Base-by-base conservation (phyloP, 2,113 vertebrate species). In the Oenanthe oenanthe region DNA sequence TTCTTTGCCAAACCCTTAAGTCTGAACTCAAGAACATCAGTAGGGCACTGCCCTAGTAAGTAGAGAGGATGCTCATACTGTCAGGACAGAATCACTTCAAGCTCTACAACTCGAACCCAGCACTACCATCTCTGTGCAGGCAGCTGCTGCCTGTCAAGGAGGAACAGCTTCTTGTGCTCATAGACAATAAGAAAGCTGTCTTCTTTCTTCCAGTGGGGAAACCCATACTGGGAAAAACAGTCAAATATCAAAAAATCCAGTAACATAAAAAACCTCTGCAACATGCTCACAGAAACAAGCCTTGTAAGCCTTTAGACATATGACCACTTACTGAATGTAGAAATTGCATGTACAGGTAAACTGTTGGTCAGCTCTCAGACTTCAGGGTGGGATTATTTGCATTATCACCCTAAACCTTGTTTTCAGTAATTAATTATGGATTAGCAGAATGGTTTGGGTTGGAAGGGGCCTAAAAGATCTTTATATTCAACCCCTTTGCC, bases 241-340 rank as follows among this genome's bases (percentile, higher is more conserved):
- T 47, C 31, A 76, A 72, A 38, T 28, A 58, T 47, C 22, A 73
- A 61, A 50, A 51, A 57, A 38, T 50, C 40, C 66, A 11, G 11
- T 36, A 67, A 51, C 50, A 51, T 51, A 29, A 51, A 51, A 51
- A 51, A 17, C 9, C 2, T 63, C 20, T 84, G 58, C 70, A 82
- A 34, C 12, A 8, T 0, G 1, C 2, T 8, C 47, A 76, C 50
- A 91, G 51, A 58, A 86, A 70, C 63, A 86, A 14, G 4, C 6
- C 11, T 74, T 78, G 3, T 56, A 17, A 51, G 43, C 57, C 79
- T 80, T 53, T 29, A 70, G 36, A 20, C 26, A 13, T 29, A 28
- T 1, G 4, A 58, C 14, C 17, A 12, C 7, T 34, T 71, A 38
- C 6, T 66, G 53, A 68, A 76, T 0, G 0, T 12, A 21, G 45